phyloP scores from a whole-genome alignment of 1,140 invertebrate species.

The Ladona fulva region DNA sequence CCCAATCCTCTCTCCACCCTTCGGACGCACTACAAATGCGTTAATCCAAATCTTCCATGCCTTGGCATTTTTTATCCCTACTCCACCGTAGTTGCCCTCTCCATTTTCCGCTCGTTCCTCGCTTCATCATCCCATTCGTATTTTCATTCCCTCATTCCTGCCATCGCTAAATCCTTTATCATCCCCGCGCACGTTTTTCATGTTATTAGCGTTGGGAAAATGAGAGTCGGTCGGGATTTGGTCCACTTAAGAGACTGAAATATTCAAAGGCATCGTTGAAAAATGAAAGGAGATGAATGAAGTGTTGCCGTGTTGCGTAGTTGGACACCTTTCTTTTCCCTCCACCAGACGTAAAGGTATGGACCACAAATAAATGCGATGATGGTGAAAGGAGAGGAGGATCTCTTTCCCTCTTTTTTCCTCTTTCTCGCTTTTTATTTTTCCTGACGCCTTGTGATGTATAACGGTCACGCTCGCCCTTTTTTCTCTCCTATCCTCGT shows the following conservation, averaged over 20 bases:
- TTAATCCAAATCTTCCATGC: constrained; percentile 6
- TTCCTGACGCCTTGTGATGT: background rate
- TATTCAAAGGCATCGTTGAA: constrained; percentile 9
- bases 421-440: background rate
- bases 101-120: background rate
- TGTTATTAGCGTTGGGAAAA: background rate
- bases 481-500: no score
- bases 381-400: background rate
- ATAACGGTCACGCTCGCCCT: no score
- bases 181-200: background rate
- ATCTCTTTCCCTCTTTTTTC: background rate
- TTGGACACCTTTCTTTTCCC: background rate
- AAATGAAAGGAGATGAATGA: constrained; percentile 1
- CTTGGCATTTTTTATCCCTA: background rate
- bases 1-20: background rate
- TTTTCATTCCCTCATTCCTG: background rate
- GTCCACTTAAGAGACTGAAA: background rate
- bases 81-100: background rate
- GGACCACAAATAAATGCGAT: constrained; percentile 4
- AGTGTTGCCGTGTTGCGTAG: background rate
- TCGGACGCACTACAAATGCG: background rate
- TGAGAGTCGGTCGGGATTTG: background rate
- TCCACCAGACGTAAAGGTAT: background rate
- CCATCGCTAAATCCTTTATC: background rate
- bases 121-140: background rate